Percentiles rank a stretch among this genome's conserved stretches.
These are phyloP conservation scores for Echinometra lucunter DNA, from an alignment of 53 echinoderm and acorn worm species.

Conservation along the genomic window DNA sequence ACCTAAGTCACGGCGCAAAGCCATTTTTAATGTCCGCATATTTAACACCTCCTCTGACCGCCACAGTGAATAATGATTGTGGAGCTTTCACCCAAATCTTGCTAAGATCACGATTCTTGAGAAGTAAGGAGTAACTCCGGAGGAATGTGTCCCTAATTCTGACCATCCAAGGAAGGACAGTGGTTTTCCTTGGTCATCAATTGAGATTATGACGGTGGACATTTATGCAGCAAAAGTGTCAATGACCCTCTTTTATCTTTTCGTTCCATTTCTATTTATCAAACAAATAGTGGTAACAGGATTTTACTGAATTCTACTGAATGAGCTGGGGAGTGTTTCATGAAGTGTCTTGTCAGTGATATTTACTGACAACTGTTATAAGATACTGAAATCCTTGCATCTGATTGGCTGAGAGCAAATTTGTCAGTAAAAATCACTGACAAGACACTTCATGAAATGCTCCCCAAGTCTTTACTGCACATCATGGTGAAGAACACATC, in stretches of 20 bases:
- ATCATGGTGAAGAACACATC: too few relatives aligned
- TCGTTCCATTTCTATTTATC: neutral
- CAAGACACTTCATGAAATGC: too few relatives aligned
- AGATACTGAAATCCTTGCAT: too few relatives aligned
- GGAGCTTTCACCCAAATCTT: neutral
- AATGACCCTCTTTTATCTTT: neutral
- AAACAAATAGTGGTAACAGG: neutral
- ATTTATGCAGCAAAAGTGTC: neutral
- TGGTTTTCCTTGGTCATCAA: slow-evolving; percentile 35
- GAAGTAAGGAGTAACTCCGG: neutral
- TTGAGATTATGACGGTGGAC: neutral
- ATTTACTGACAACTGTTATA: too few relatives aligned
- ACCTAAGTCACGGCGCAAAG: slow-evolving; percentile 43
- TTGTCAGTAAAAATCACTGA: too few relatives aligned
- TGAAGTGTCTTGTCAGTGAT: too few relatives aligned
- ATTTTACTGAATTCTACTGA: neutral
- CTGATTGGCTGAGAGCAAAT: too few relatives aligned
- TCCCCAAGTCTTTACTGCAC: too few relatives aligned
- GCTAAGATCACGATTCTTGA: slow-evolving; percentile 27
- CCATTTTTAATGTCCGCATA: slow-evolving; percentile 30
- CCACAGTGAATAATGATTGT: neutral
- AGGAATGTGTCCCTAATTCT: slow-evolving; percentile 11
- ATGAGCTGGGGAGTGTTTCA: too few relatives aligned
- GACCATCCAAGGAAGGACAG: slow-evolving; percentile 24
- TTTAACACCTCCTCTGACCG: slow-evolving; percentile 7